phyloP scores from a whole-genome alignment of 2,113 vertebrate species.

The Megalops atlanticus region DNA sequence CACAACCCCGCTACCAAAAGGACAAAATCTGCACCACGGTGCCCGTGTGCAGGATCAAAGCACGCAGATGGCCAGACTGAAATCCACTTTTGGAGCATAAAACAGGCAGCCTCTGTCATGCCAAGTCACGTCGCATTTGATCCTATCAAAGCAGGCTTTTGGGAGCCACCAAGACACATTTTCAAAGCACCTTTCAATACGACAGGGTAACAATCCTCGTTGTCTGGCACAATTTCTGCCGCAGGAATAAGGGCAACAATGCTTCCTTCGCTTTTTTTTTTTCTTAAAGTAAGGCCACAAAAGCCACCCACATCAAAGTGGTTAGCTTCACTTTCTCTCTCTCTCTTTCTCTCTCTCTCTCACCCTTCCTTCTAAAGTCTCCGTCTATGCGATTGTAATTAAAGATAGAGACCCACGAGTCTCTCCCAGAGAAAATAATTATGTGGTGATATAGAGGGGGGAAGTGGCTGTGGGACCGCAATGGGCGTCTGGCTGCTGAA shows the following conservation, averaged over 20 bases:
- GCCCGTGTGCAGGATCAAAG: conserved; percentile 47
- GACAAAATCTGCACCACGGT: conserved; percentile 42
- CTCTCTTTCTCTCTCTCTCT: neutral
- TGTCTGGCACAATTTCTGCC: neutral
- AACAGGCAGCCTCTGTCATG: conserved; percentile 43
- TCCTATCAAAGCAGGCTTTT: conserved; percentile 13
- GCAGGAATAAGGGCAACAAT: neutral
- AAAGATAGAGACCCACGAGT: conserved; percentile 55
- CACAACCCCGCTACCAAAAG: conserved; percentile 36
- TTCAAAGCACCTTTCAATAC: neutral
- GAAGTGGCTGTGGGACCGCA: neutral
- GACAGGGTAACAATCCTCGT: neutral
- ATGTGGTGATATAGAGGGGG: conserved; percentile 40
- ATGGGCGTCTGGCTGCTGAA: neutral
- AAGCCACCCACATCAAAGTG: conserved; percentile 53
- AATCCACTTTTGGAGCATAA: conserved; percentile 43
- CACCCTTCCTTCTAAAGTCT: neutral
- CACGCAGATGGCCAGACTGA: conserved; percentile 48
- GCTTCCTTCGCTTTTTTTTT: neutral
- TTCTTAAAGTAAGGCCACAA: conserved; percentile 25
- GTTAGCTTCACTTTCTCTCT: neutral
- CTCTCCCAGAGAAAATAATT: conserved; percentile 63
- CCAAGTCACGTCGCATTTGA: conserved; percentile 10
- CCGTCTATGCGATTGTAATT: conserved; percentile 59
- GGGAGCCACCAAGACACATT: conserved; percentile 12